Evolutionary conservation across 2,888 invertebrate species (phyloP), one percentile per base, ranked within the genome.

Genomic region (Chironomus tentans): DNA sequence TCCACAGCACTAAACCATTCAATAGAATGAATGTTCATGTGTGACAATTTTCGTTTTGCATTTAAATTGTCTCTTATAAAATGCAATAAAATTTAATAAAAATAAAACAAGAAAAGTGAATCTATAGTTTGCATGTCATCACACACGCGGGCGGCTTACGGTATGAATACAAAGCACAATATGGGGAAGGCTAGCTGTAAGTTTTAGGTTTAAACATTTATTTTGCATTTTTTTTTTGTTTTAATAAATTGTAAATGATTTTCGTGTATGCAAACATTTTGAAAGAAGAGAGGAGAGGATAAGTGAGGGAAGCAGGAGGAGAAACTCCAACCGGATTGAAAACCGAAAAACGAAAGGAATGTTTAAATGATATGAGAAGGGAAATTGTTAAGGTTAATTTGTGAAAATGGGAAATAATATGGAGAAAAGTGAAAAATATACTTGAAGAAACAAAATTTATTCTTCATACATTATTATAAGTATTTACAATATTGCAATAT

Each of bases 401-500:
- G 65, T 65, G 65, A 65, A 65, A 65, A 65, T 65, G 65, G 65
- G 24, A 65, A 65, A 65, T 65, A 65, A 65, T 65, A 65, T 10
- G 12, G 65, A 65, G 62, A 65, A 65, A 65, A 65, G 65, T 65
- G 65, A 65, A 65, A 65, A 65, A 65, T 65, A 65, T 65, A 65
- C 65, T 65, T 13, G 12, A 65, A 65, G 21, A 65, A 65, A 65
- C 22, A 24, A 65, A 24, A 65, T 65, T 65, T 65, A 65, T 65
- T 65, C 65, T 65, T 10, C 38, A 38, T 38, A 38, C 38, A 38
- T 38, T 38, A 38, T 38, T 38, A 38, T 38, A 38, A 38, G 38
- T 38, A 38, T 24, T 24, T 65, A 65, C 18, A 65, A 22, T 12
- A 65, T 65, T 65, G 65, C 65, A 65, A 24, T 65, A 65, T 65